Evolutionary conservation across 23 tunicate genomes (phyloP), one percentile per base, ranked within the genome.

Genomic region (Diplosoma virens): DNA sequence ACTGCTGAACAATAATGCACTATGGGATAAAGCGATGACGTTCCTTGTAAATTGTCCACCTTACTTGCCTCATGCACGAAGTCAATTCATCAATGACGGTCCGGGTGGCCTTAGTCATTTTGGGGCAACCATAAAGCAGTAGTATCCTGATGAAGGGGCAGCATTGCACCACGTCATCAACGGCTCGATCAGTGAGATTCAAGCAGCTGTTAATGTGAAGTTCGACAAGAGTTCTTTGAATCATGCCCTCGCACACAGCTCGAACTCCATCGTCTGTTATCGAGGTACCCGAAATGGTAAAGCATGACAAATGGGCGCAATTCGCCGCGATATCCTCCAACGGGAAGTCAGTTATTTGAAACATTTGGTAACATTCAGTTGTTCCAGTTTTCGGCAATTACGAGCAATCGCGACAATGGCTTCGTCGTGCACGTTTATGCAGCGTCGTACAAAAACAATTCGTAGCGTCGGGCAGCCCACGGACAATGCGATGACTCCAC

Each of bases 31-130:
- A n/a, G n/a, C n/a, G n/a, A n/a, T n/a, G n/a, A n/a, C n/a, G n/a
- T n/a, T n/a, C n/a, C n/a, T n/a, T n/a, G n/a, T 89, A 89, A 33
- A 89, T 53, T 1, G 88, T 89, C 96, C 96, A 89, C 2, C 88
- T 76, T 20, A 89, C 46, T 25, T 89, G 96, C 41, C 78, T 75
- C 81, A 82, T 48, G 47, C 41, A 47, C 25, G n/a, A 26, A 0
- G 35, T 3, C 26, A 59, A 26, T 11, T 71, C 37, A 56, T 82
- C 81, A 18, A 75, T 25, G 17, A 74, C 63, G 0, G 37, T 0
- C 50, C 77, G 61, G 1, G 84, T 71, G 3, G 32, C 31, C 1
- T 68, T 83, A 11, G 88, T 89, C 71, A 82, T 76, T 33, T 78
- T 69, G 4, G 87, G 87, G 66, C 96, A 89, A 2, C 86, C 82